Evolutionary conservation across 2,113 vertebrate genomes (phyloP), one percentile per base, ranked within the genome.

Genomic region (Thermophis baileyi): DNA sequence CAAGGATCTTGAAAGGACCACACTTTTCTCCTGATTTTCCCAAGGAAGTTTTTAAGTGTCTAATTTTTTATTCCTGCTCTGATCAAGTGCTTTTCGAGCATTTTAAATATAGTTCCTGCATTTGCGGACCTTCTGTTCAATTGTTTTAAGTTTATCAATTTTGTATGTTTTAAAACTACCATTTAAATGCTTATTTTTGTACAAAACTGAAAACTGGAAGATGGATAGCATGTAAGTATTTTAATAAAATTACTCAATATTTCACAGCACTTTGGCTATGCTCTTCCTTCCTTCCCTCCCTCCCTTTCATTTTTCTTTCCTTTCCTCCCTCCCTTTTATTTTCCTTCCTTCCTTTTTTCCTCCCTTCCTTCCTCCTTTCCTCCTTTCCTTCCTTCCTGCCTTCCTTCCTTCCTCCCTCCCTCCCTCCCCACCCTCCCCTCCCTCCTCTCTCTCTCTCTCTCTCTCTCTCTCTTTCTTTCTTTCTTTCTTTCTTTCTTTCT

Each of bases 331-430:
- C 50, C 22, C 8, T 3, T 47, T 10, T 49, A 8, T 24, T 90
- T 20, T n/a, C 50, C 74, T 47, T 46, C 40, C 40, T 22, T 54
- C 24, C 49, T 2, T 47, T n/a, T n/a, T 3, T 6, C 2, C 50
- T 90, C 4, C 69, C 30, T n/a, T 22, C 24, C 18, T 40, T 1
- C 87, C 16, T 30, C 8, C 50, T 22, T 24, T 1, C 18, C 20
- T 20, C 1, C 18, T 60, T 81, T 35, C n/a, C 50, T 16, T 54
- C 46, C 94, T 92, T 74, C 90, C 94, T 57, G 35, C 81, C 54
- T 55, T 22, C 22, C 22, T 57, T 57, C 0, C 1, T 24, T 5
- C 22, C 0, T 53, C 0, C 5, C 53, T 54, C 1, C 24, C 24
- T 57, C 0, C 55, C 8, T 55, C 24, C 6, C 22, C 6, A 24